Percentiles rank a stretch among this genome's conserved stretches.
Conservation (phyloP, 2,888 invertebrate genomes). For the Drosophila macrospina region DNA sequence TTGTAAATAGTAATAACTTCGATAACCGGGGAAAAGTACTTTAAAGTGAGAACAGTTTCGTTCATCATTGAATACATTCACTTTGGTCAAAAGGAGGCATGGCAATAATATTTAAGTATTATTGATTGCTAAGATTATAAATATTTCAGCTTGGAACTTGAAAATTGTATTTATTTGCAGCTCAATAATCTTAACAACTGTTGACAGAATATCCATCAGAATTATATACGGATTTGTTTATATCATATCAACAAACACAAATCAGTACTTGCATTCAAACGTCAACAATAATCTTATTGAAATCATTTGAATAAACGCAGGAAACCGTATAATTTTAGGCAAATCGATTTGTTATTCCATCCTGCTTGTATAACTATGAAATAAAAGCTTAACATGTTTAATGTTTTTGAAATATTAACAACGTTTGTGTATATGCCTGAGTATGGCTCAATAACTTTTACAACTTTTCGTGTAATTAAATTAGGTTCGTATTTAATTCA, state of each 20-base stretch:
- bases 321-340: neutral
- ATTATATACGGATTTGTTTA: neutral
- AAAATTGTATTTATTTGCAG: too few relatives aligned
- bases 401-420: neutral
- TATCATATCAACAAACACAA: neutral
- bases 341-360: neutral
- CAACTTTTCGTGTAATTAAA: neutral
- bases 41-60: too few relatives aligned
- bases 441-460: too few relatives aligned
- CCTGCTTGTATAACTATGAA: neutral
- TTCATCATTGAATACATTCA: too few relatives aligned
- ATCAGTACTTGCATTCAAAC: neutral
- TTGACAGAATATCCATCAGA: neutral
- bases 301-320: neutral
- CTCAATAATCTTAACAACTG: too few relatives aligned
- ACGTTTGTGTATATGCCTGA: neutral
- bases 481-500: neutral
- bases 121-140: too few relatives aligned
- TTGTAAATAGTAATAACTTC: slow-evolving; percentile 49
- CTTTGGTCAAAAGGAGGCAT: too few relatives aligned
- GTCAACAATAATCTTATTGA: neutral
- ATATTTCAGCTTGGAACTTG: neutral
- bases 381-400: neutral
- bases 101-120: too few relatives aligned
- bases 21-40: too few relatives aligned